Percentiles rank a stretch among this genome's conserved stretches.
Evolutionary conservation across 1,140 invertebrate genomes (phyloP).

Genomic region (Diuraphis noxia): DNA sequence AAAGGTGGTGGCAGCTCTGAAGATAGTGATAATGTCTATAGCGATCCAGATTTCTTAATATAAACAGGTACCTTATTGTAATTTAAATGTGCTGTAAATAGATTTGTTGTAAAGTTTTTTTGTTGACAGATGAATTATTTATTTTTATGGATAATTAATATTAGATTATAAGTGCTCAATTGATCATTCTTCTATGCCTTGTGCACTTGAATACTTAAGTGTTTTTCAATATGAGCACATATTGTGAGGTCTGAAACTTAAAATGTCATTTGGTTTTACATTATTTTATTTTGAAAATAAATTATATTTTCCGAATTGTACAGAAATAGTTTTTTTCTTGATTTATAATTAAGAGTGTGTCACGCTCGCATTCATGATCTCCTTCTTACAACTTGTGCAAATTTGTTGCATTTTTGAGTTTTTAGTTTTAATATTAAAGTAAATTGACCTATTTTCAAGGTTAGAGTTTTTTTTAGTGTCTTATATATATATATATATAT

Average conservation of each 20-base stretch:
- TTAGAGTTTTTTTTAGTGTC: not conserved
- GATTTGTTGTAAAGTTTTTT: constrained; percentile 45
- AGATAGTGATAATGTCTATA: constrained; percentile 70
- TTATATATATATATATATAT: too few species aligned
- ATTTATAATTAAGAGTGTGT: not conserved
- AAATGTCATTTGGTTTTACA: constrained; percentile 4
- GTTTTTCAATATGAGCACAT: constrained; percentile 9
- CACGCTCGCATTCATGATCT: not conserved
- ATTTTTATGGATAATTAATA: constrained; percentile 51
- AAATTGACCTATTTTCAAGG: not conserved
- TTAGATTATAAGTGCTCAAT: constrained; percentile 52
- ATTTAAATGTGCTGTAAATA: constrained; percentile 43
- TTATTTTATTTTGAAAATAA: constrained; percentile 23
- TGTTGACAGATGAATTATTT: constrained; percentile 50
- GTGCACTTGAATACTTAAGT: constrained; percentile 18
- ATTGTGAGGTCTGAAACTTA: constrained; percentile 39
- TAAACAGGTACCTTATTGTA: constrained; percentile 57
- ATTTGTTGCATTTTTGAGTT: not conserved
- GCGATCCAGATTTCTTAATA: constrained; percentile 72
- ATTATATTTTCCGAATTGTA: constrained; percentile 9
- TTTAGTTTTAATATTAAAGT: not conserved
- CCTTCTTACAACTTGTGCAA: not conserved
- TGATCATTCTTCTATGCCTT: constrained; percentile 16
- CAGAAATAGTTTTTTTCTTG: not conserved
- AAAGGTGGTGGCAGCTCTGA: constrained; percentile 67